Conservation (phyloP, 1,140 invertebrate species). For the Leguminivora glycinivorella region DNA sequence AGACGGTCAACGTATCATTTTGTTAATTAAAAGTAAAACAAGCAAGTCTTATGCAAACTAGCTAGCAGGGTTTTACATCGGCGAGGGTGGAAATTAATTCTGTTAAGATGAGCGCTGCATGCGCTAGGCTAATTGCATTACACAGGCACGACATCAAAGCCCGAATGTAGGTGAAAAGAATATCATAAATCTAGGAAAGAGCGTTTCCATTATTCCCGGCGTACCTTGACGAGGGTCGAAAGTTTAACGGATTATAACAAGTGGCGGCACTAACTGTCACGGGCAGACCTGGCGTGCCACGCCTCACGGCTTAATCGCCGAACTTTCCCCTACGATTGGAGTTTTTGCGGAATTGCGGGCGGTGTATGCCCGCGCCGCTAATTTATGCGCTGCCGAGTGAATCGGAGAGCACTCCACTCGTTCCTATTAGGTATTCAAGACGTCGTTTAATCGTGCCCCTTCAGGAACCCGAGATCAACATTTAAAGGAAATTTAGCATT, state of each 20-base stretch:
- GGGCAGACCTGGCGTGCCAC: constrained; percentile 70
- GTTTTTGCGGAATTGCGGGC: constrained; percentile 71
- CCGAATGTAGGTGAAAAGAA: constrained; percentile 38
- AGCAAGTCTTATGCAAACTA: constrained; percentile 46
- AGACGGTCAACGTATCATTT: constrained; percentile 8
- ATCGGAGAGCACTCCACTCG: constrained; percentile 57
- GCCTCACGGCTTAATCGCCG: constrained; percentile 74
- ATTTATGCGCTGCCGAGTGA: constrained; percentile 69
- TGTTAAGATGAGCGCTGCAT: constrained; percentile 50
- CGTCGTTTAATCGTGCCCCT: constrained; percentile 62
- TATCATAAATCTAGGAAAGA: constrained; percentile 56
- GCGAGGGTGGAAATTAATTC: constrained; percentile 56
- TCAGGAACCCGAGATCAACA: constrained; percentile 37
- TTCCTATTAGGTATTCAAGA: constrained; percentile 71
- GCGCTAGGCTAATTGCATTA: constrained; percentile 45
- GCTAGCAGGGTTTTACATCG: constrained; percentile 46
- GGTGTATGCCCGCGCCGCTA: constrained; percentile 56
- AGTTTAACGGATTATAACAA: constrained; percentile 76
- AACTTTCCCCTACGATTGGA: constrained; percentile 74
- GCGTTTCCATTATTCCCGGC: constrained; percentile 64
- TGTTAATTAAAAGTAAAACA: constrained; percentile 35
- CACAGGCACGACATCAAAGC: constrained; percentile 32
- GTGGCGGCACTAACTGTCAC: constrained; percentile 75
- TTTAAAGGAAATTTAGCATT: constrained; percentile 48
- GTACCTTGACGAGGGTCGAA: constrained; percentile 74